Conservation (phyloP, 2,113 vertebrate genomes). For the Cygnus buccinator region DNA sequence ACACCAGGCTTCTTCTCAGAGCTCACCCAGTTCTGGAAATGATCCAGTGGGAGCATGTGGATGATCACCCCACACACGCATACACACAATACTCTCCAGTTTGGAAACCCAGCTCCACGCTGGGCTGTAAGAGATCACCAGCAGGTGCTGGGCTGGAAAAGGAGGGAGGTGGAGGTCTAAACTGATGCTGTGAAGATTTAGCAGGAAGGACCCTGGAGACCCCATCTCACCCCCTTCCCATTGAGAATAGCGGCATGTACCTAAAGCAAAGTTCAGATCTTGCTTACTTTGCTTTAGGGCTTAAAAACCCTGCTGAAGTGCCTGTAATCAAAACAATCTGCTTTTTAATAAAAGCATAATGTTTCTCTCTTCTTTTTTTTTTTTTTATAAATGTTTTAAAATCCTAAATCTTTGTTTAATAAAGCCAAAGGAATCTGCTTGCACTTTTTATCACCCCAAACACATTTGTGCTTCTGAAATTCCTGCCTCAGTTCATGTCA, state of each 20-base stretch:
- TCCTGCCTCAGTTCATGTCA: background rate
- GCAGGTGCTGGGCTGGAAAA: background rate
- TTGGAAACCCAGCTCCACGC: background rate
- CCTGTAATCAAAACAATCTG: background rate
- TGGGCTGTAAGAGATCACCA: background rate
- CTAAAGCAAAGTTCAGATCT: background rate
- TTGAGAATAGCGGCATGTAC: background rate
- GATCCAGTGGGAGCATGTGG: background rate
- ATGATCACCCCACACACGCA: background rate
- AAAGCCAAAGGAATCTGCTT: background rate
- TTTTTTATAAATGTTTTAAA: background rate
- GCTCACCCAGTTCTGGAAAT: background rate
- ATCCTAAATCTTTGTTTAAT: background rate
- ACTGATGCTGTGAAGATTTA: background rate
- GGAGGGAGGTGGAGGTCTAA: rapidly evolving
- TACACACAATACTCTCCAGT: background rate
- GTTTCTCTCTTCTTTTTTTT: background rate
- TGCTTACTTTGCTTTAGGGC: background rate
- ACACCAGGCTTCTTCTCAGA: background rate
- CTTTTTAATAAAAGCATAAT: background rate
- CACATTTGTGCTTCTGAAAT: background rate
- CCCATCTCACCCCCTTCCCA: background rate
- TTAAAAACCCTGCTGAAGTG: background rate
- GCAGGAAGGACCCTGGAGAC: background rate
- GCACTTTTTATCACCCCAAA: background rate